These are phyloP conservation scores for Aspidapion aeneum DNA, from an alignment of 2,888 invertebrate genomes.

Conservation along the genomic window DNA sequence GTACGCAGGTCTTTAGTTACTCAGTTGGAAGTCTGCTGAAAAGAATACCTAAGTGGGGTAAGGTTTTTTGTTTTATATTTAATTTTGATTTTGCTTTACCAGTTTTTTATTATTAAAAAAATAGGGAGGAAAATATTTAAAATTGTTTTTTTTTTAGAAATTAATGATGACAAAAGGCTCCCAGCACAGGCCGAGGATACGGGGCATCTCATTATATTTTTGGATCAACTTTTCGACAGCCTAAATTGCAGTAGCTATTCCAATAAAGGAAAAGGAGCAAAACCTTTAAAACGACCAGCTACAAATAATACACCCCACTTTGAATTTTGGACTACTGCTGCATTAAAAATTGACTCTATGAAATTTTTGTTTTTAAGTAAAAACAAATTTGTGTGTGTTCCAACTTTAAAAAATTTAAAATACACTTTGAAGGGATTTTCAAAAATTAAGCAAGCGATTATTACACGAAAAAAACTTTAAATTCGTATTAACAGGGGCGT, in stretches of 20 bases:
- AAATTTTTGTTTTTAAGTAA: no score
- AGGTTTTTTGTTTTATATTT: no score
- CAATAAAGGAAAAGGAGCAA: slow-evolving; percentile 3
- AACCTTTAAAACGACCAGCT: slow-evolving; percentile 20
- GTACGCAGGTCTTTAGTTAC: slow-evolving; percentile 25
- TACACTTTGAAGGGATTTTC: no score
- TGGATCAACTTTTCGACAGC: slow-evolving; percentile 23
- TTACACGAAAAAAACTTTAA: slow-evolving; percentile 8
- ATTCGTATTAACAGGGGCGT: slow-evolving; percentile 14
- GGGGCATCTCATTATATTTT: slow-evolving; percentile 22
- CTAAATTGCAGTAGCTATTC: slow-evolving; percentile 16
- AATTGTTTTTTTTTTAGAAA: no score
- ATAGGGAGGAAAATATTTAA: no score
- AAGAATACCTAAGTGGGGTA: slow-evolving; percentile 22
- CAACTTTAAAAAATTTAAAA: no score
- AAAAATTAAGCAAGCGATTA: slow-evolving; percentile 8
- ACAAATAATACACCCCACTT: slow-evolving; percentile 15
- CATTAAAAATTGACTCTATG: slow-evolving; percentile 15
- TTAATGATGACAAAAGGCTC: slow-evolving; percentile 11
- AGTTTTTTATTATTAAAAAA: no score
- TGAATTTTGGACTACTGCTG: slow-evolving; percentile 21
- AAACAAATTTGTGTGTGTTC: no score
- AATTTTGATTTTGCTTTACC: no score
- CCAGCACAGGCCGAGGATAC: slow-evolving; percentile 18
- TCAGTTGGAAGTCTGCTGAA: slow-evolving; percentile 22